Base-by-base conservation (phyloP, 2,888 invertebrate species). In the Leptogaster cylindrica region DNA sequence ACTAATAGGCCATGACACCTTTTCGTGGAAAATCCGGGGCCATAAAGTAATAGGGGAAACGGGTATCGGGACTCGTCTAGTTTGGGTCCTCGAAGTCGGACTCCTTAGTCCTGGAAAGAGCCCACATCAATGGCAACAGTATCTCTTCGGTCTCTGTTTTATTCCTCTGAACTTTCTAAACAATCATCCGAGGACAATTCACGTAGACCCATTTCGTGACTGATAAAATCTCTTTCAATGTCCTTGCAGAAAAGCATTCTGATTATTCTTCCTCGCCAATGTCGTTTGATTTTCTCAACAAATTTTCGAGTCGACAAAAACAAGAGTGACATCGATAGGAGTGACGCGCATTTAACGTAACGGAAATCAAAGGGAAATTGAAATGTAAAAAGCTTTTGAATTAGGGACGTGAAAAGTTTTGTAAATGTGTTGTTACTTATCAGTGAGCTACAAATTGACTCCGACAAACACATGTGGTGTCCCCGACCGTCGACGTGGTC, bases 331-430 rank as follows among this genome's bases (percentile, higher is more conserved):
- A 14, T 28, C 25, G 14, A 1, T 8, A 5, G 55, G 12, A 25
- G 25, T 10, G 28, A 44, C 41, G 61, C 16, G 44, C 61, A 61
- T 44, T 61, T 61, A 44, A 14, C 44, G 61, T 18, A 44, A 44
- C 61, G 61, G 61, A 61, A 61, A 61, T 61, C 61, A 61, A 61
- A 61, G 44, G 61, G 61, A 61, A 61, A 61, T 61, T 44, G 61
- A 61, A 61, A 61, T 61, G 61, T 61, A 61, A 61, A 61, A 61
- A 61, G 27, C 44, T 61, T 61, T 61, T 61, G 61, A 61, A 61
- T 61, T 61, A 61, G 41, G 23, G 36, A 61, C 61, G 61, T 61
- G 61, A 61, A 61, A 61, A 44, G 61, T 61, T n/a, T 61, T 61
- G 61, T 28, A 41, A 61, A 61, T 28, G 27, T 44, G 44, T 61